A percentile compares a stretch with the other conserved stretches of the same genome.
phyloP scores from a whole-genome alignment of 2,888 invertebrate species.

The Meiosimyza decipiens region DNA sequence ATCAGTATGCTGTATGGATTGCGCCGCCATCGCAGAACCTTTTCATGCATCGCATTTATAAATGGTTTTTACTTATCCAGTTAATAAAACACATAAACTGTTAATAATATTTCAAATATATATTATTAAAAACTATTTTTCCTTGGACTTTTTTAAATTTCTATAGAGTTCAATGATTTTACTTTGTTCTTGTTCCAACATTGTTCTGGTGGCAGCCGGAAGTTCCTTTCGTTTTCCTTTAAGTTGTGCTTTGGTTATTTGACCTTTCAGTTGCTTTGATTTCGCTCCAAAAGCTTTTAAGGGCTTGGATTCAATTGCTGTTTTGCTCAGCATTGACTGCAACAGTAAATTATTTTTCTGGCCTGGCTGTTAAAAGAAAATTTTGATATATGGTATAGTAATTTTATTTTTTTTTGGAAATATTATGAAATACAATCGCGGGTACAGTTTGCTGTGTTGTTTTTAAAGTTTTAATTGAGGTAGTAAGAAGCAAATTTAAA shows the following conservation, averaged over 20 bases:
- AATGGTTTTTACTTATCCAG: no score
- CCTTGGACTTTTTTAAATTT: conserved; percentile 67
- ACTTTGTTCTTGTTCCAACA: conserved; percentile 72
- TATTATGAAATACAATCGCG: no score
- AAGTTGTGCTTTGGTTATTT: conserved; percentile 60
- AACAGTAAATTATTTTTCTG: conserved; percentile 72
- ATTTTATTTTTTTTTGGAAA: no score
- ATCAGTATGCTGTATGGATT: no score
- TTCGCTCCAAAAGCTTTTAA: conserved; percentile 1
- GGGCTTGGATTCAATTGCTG: neutral
- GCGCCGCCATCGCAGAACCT: no score
- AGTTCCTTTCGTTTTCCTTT: conserved; percentile 74
- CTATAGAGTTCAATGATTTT: conserved; percentile 73
- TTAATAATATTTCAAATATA: neutral
- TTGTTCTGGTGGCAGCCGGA: conserved; percentile 70
- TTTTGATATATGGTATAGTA: no score
- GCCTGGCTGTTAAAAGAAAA: conserved; percentile 70
- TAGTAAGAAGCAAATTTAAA: no score
- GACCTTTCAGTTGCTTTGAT: neutral
- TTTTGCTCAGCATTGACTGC: conserved; percentile 67
- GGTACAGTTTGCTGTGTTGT: no score
- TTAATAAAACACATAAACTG: no score
- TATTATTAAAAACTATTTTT: conserved; percentile 19
- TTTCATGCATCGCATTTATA: no score
- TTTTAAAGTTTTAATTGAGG: no score